Percentiles rank a stretch among this genome's conserved stretches.
These are phyloP conservation scores for Hemicentrotus pulcherrimus DNA, from an alignment of 35 echinoderm and acorn worm species.

Conservation along the genomic window DNA sequence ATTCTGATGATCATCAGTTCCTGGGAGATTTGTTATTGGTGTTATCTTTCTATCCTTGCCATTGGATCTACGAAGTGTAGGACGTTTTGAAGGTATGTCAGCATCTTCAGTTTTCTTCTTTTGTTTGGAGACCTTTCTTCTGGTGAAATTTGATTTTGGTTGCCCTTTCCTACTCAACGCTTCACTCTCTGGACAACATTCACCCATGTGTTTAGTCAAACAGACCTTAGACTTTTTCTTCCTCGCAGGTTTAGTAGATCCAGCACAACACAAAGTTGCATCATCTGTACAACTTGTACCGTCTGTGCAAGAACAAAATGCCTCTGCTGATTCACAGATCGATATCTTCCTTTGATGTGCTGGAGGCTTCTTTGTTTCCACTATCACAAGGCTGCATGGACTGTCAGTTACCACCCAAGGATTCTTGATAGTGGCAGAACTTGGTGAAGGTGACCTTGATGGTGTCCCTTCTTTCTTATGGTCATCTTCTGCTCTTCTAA, in stretches of 20 bases:
- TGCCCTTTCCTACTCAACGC: not conserved
- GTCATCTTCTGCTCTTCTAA: not conserved
- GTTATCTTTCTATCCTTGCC: not conserved
- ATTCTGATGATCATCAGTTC: not conserved
- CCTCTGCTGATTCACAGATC: not conserved
- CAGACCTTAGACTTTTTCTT: not conserved
- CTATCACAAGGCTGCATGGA: not conserved
- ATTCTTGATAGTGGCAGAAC: not conserved
- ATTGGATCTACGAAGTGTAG: not conserved
- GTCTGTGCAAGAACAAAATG: conserved; percentile 1
- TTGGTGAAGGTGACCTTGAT: not conserved
- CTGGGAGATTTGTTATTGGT: not conserved
- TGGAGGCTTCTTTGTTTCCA: not conserved
- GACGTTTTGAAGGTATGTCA: not conserved
- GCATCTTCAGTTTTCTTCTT: not conserved
- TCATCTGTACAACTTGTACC: not conserved
- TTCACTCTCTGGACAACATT: not conserved
- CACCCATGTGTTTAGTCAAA: not conserved
- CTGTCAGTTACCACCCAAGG: not conserved
- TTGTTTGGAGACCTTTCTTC: not conserved
- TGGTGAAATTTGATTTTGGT: not conserved
- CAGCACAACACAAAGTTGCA: not conserved
- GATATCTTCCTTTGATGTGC: not conserved
- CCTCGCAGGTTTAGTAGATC: not conserved
- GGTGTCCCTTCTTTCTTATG: not conserved